Evolutionary conservation across 2,888 invertebrate species (phyloP).

Genomic region (Callosobruchus maculatus): DNA sequence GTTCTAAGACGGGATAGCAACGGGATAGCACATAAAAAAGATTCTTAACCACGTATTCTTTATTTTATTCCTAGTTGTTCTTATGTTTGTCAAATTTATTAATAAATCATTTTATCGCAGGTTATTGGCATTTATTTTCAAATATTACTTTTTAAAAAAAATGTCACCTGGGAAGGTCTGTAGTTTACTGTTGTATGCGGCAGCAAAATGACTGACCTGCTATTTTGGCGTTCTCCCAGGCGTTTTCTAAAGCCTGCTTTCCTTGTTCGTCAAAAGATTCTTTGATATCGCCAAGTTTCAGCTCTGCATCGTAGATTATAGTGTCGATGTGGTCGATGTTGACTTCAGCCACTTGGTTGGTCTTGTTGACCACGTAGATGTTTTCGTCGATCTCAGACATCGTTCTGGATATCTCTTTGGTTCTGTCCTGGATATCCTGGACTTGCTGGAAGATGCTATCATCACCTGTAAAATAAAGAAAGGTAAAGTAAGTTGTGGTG

Average conservation of each 20-base stretch:
- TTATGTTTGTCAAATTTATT: no score
- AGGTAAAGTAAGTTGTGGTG: slow-evolving; percentile 62
- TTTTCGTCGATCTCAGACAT: slow-evolving; percentile 48
- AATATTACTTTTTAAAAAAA: no score
- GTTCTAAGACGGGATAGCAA: no score
- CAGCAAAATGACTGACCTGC: slow-evolving; percentile 51
- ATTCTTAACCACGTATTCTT: no score
- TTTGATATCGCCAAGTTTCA: slow-evolving; percentile 17
- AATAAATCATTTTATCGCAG: no score
- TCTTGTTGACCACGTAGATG: slow-evolving; percentile 42
- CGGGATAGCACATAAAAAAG: no score
- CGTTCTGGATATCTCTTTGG: slow-evolving; percentile 62
- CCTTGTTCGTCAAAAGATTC: slow-evolving; percentile 58
- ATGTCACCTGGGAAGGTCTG: no score
- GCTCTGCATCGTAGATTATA: slow-evolving; percentile 48
- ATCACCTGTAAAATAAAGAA: slow-evolving; percentile 10
- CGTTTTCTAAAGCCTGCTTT: slow-evolving; percentile 75
- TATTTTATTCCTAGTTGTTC: no score
- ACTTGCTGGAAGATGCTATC: slow-evolving; percentile 49
- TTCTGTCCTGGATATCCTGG: slow-evolving; percentile 65
- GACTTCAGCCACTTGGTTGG: slow-evolving; percentile 12
- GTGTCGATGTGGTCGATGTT: slow-evolving; percentile 22
- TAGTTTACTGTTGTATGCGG: no score
- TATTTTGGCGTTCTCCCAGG: slow-evolving; percentile 68
- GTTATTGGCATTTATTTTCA: no score